These are phyloP conservation scores for Parnassius apollo DNA, from an alignment of 2,888 invertebrate genomes.

Conservation along the genomic window DNA sequence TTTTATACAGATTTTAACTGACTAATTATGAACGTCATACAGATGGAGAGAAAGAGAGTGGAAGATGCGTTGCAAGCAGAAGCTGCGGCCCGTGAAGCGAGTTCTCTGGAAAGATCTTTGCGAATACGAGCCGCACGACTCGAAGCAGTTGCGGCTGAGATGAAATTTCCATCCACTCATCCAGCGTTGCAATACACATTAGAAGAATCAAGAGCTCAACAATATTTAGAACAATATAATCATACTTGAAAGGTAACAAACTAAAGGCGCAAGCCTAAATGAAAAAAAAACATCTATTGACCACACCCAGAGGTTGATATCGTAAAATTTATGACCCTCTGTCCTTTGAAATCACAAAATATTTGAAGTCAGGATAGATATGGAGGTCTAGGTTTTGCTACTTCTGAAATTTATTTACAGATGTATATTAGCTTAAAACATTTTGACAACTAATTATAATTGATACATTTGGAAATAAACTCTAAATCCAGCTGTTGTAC, in stretches of 20 bases:
- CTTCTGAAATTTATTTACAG: too few species aligned
- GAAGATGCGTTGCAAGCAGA: slow-evolving; percentile 55
- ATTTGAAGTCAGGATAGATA: too few species aligned
- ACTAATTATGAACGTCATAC: slow-evolving; percentile 7
- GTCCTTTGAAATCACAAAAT: too few species aligned
- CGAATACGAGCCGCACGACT: slow-evolving; percentile 60
- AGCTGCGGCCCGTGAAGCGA: slow-evolving; percentile 41
- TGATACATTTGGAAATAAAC: background rate
- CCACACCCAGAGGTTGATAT: too few species aligned
- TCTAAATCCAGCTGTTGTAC: background rate
- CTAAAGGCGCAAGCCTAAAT: background rate
- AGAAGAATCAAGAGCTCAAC: slow-evolving; percentile 49
- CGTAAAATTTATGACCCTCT: too few species aligned
- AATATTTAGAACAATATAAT: slow-evolving; percentile 41
- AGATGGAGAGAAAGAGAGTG: slow-evolving; percentile 65
- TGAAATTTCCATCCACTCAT: slow-evolving; percentile 49
- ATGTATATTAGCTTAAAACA: too few species aligned
- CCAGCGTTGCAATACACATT: slow-evolving; percentile 49
- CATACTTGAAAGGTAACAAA: slow-evolving; percentile 9
- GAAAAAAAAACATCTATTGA: too few species aligned
- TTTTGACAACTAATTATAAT: too few species aligned
- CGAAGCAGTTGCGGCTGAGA: slow-evolving; percentile 50
- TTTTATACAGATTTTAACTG: too few species aligned
- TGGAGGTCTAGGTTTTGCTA: too few species aligned
- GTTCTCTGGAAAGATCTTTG: slow-evolving; percentile 48